Evolutionary conservation across 1,140 invertebrate genomes (phyloP), one percentile per base, ranked within the genome.

Genomic region (Drosophila elegans): DNA sequence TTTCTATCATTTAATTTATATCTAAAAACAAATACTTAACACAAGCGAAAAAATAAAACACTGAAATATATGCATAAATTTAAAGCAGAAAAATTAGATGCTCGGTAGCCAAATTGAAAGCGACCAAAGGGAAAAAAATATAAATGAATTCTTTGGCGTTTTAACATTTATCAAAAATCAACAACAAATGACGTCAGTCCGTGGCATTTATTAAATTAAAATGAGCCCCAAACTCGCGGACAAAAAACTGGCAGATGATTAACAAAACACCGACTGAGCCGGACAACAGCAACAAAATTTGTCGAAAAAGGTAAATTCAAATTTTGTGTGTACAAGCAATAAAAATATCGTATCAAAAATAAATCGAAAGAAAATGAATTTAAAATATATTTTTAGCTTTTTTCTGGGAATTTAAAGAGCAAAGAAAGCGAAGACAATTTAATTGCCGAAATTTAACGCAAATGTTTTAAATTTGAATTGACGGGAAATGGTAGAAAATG

Each of bases 161-260:
- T 85, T 68, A 80, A 73, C 76, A 84, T 84, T 84, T 76, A 71
- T 66, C 51, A 74, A 69, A 73, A 76, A 86, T 78, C 69, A 77
- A 67, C 63, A 79, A 68, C 68, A 89, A 80, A 89, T 88, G 84
- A 89, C 84, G 84, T 89, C 84, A 89, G 80, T 48, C 53, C 45
- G 38, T 25, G 53, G 38, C 62, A 71, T 73, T 88, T 89, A 83
- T 80, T 77, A 67, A 73, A 83, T 74, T 63, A 68, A 81, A 81
- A 82, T 61, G 49, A 38, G 55, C 54, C 55, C 45, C 42, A 64
- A 84, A 55, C 56, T 74, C 12, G 55, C 55, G 29, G 49, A 71
- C 78, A 59, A 32, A 62, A 49, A 64, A 66, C 53, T 59, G 68
- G 56, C 56, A 73, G 68, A 78, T 60, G 54, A 73, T 55, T 56